These are phyloP conservation scores for Condylura cristata DNA, from an alignment of 2,113 vertebrate genomes.

Conservation along the genomic window DNA sequence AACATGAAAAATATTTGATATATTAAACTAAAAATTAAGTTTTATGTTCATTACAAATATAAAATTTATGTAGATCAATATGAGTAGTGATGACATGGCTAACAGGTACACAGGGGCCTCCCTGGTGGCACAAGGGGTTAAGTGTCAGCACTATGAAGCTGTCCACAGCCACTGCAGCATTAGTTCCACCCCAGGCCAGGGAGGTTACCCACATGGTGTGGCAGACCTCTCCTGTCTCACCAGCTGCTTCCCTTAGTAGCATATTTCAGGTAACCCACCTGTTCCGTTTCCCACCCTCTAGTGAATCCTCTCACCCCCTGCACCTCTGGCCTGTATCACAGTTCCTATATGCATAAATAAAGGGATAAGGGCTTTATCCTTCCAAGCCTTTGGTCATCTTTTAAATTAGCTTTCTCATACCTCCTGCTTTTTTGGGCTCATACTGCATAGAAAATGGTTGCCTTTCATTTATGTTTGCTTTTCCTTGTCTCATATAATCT, in stretches of 20 bases:
- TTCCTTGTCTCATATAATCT: not conserved
- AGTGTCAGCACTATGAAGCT: too few relatives aligned
- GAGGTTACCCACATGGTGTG: too few relatives aligned
- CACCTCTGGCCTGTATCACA: too few relatives aligned
- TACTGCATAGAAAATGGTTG: not conserved
- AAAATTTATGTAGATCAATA: not conserved
- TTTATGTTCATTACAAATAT: not conserved
- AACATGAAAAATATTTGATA: not conserved
- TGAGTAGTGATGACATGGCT: not conserved
- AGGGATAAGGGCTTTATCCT: not conserved
- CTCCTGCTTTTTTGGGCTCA: not conserved
- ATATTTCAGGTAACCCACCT: too few relatives aligned
- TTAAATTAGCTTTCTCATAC: not conserved
- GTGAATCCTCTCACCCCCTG: too few relatives aligned
- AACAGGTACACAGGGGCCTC: not conserved
- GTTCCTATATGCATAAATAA: too few relatives aligned
- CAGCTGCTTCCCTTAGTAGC: too few relatives aligned
- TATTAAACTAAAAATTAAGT: not conserved
- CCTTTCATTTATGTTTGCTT: slow-evolving; percentile 24
- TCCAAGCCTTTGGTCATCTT: not conserved
- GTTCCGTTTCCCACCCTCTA: too few relatives aligned
- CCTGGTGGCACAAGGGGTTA: too few relatives aligned
- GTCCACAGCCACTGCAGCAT: too few relatives aligned
- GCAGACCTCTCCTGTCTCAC: too few relatives aligned
- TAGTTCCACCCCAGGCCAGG: too few relatives aligned